Evolutionary conservation across 2,113 vertebrate species (phyloP), one percentile per base, ranked within the genome.

Genomic region (Microtus richardsoni): DNA sequence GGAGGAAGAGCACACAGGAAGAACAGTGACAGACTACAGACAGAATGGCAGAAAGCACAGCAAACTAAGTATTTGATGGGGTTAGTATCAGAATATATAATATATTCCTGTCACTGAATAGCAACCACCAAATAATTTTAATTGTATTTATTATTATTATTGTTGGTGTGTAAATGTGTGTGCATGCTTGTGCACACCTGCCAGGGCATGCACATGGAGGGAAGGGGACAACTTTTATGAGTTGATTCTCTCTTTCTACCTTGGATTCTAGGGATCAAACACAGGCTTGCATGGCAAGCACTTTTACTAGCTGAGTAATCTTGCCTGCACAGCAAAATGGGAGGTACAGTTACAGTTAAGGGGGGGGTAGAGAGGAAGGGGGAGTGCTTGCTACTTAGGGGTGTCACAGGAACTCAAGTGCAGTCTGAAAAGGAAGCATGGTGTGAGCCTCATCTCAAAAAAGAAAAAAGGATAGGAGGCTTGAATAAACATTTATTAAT

Each of bases 1-100:
- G 70, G 33, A 87, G 68, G 60, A 28, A 60, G 21, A 96, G 44
- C 16, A 62, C 60, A 26, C 66, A 68, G 75, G 52, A 73, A 82
- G 12, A 62, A 91, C 60, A 33, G 80, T 9, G 49, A 5, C 47
- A 68, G 83, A 4, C 39, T 33, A n/a, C 41, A 12, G 14, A 19
- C 28, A 96, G 44, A 83, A 93, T 16, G 22, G 21, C 28, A 96
- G 44, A 77, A 93, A 75, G 60, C 24, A 91, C 68, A 5, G 39
- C 14, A 60, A 82, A 60, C 4, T 5, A 70, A 33, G 4, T 21
- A 82, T 64, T 22, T 68, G n/a, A 36, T 28, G 52, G 19, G 5
- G 60, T 62, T 52, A 89, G 82, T 70, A 60, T 49, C 68, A 93
- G 64, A 47, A 13, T 75, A 22, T 19, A 74, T 39, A 39, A 80